A percentile compares a stretch with the other conserved stretches of the same genome.
phyloP scores from a whole-genome alignment of 2,797 vertebrate species.

The Ctenochaetus hawaiiensis region DNA sequence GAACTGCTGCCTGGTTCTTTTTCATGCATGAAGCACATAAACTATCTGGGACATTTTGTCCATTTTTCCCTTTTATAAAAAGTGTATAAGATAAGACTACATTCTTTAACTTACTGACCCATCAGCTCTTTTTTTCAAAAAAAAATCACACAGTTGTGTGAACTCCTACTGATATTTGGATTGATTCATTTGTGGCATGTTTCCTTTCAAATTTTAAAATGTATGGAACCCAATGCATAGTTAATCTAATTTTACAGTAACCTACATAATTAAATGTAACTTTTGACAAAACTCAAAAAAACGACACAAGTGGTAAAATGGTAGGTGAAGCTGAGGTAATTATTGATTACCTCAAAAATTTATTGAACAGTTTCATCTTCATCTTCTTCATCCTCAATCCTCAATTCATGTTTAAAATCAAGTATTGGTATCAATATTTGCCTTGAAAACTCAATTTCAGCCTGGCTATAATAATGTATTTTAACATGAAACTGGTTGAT shows the following conservation, averaged over 20 bases:
- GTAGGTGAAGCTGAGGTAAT: background rate
- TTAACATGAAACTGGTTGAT: background rate
- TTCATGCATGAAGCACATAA: background rate
- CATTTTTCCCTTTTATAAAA: background rate
- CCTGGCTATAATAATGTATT: background rate
- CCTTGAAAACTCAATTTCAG: background rate
- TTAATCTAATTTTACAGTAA: background rate
- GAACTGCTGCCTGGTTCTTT: background rate
- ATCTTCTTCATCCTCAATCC: too few species aligned
- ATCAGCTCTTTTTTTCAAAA: conserved; percentile 14
- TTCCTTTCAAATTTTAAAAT: conserved; percentile 11
- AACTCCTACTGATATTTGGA: conserved; percentile 8
- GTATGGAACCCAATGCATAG: background rate
- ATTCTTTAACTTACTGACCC: background rate
- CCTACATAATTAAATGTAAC: conserved; percentile 10
- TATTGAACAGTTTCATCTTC: too few species aligned
- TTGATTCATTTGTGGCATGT: conserved; percentile 6
- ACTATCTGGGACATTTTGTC: background rate
- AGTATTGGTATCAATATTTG: background rate
- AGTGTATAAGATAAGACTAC: too few species aligned
- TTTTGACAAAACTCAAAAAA: conserved; percentile 3
- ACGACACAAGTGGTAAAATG: background rate
- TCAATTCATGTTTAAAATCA: too few species aligned
- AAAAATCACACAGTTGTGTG: background rate
- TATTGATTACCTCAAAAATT: too few species aligned